phyloP scores from a whole-genome alignment of 2,797 vertebrate genomes.

The Mus spretus region DNA sequence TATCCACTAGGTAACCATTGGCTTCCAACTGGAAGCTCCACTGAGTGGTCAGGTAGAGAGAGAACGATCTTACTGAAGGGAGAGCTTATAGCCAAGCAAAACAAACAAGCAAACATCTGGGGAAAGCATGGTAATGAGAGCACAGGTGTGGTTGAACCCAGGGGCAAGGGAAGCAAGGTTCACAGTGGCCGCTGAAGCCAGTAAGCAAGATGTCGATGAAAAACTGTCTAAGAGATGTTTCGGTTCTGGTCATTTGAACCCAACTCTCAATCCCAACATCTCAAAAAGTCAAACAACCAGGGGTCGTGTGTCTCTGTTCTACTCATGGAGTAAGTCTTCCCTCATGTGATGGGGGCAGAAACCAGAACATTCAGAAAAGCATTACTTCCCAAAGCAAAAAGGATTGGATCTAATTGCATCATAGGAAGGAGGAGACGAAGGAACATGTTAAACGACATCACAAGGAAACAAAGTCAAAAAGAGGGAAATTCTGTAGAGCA shows the following conservation, averaged over 20 bases:
- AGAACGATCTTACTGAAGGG: background rate
- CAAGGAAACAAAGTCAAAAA: conserved; percentile 23
- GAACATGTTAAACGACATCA: conserved; percentile 23
- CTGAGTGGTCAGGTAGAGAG: background rate
- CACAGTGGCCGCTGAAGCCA: background rate
- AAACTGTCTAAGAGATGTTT: background rate
- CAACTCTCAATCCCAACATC: background rate
- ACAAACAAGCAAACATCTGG: background rate
- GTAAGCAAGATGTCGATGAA: background rate
- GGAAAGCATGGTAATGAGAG: background rate
- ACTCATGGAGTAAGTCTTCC: background rate
- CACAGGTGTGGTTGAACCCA: background rate
- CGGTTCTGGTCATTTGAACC: background rate
- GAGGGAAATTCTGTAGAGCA: background rate
- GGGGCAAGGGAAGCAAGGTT: background rate
- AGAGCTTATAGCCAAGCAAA: background rate
- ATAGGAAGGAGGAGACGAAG: background rate
- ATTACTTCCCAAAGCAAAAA: background rate
- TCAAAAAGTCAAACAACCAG: background rate
- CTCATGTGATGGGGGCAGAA: background rate
- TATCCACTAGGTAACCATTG: background rate
- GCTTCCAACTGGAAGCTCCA: background rate
- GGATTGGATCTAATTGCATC: background rate
- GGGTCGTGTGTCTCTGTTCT: background rate
- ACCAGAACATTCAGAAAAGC: background rate